Conservation (phyloP, 2,113 vertebrate genomes). For the Dipodomys ordii region DNA sequence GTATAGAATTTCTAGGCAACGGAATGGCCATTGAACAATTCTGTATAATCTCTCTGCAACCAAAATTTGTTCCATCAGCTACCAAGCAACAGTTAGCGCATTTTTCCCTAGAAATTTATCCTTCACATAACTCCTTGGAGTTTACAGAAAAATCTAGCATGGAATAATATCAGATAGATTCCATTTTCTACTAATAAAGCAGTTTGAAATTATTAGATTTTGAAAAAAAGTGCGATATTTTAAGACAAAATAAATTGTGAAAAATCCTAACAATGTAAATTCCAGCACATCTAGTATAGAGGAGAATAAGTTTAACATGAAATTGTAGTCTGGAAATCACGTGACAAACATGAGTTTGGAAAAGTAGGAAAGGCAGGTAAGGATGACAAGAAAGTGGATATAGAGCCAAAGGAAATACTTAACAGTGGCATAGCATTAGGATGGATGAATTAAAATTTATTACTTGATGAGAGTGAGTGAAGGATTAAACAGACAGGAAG, state of each 20-base stretch:
- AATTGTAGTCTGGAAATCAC: too few relatives aligned
- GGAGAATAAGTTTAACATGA: neutral
- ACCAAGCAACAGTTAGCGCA: neutral
- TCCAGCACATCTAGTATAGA: fast-evolving
- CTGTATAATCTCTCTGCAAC: neutral
- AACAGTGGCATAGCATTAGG: neutral
- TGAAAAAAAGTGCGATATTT: neutral
- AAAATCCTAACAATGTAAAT: neutral
- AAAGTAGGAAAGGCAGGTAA: neutral
- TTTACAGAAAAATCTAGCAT: neutral
- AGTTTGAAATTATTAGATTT: neutral
- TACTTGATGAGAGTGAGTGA: fast-evolving
- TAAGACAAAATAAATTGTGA: too few relatives aligned
- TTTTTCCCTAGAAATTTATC: neutral
- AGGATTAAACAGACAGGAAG: neutral
- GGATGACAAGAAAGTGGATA: fast-evolving
- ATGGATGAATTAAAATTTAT: neutral
- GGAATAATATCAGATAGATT: neutral
- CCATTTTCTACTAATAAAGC: neutral
- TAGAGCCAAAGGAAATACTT: fast-evolving
- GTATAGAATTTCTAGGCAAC: neutral
- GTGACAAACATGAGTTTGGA: neutral
- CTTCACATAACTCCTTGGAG: neutral
- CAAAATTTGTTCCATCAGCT: neutral
- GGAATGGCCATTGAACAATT: neutral